Conservation (phyloP, 2,113 vertebrate genomes). For the Limanda limanda region DNA sequence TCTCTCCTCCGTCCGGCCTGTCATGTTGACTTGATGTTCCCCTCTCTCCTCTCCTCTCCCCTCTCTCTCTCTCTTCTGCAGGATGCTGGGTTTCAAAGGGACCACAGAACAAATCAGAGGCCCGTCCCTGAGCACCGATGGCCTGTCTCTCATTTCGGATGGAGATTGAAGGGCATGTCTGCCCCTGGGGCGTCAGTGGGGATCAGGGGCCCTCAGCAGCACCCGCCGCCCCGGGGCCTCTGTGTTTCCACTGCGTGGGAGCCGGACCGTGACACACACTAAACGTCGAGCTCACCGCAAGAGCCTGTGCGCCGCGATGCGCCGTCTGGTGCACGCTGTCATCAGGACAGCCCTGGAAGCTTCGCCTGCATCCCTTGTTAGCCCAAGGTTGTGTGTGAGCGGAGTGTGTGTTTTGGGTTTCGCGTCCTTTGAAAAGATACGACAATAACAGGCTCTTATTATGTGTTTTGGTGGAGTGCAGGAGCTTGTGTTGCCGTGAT, state of each 20-base stretch:
- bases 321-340: slow-evolving; percentile 43
- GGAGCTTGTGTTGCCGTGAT: slow-evolving; percentile 49
- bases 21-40: slow-evolving; percentile 62
- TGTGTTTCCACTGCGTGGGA: slow-evolving; percentile 64
- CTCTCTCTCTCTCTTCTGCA: slow-evolving; percentile 50
- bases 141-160: slow-evolving; percentile 77
- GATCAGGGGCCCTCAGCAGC: slow-evolving; percentile 57
- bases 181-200: slow-evolving; percentile 36
- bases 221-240: slow-evolving; percentile 50
- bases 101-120: slow-evolving; percentile 81
- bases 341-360: slow-evolving; percentile 43
- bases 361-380: slow-evolving; percentile 61
- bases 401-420: slow-evolving; percentile 73
- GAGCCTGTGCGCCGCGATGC: slow-evolving; percentile 35
- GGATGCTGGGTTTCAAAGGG: slow-evolving; percentile 76
- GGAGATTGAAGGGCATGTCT: slow-evolving; percentile 71
- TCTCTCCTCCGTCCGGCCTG: slow-evolving; percentile 60
- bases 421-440: slow-evolving; percentile 70
- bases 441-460: slow-evolving; percentile 71
- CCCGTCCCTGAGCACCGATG: slow-evolving; percentile 55
- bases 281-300: slow-evolving; percentile 62
- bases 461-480: slow-evolving; percentile 63
- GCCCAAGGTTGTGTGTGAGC: slow-evolving; percentile 75
- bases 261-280: slow-evolving; percentile 64
- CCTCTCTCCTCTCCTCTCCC: slow-evolving; percentile 40